Conservation (phyloP, 1,140 invertebrate genomes). For the Melipona quadrifasciata region DNA sequence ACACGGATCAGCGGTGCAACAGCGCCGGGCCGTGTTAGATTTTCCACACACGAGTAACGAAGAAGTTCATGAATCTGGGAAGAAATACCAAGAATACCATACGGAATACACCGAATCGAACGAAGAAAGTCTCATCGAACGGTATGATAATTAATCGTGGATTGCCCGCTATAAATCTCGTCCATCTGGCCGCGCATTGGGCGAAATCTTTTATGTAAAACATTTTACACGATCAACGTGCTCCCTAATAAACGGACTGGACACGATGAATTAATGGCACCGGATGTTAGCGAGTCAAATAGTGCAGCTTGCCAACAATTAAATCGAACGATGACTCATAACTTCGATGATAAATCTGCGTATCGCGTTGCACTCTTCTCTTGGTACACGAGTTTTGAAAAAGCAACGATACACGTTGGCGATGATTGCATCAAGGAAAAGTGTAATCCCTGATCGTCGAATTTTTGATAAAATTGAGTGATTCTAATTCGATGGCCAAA, state of each 20-base stretch:
- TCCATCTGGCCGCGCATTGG: conserved; percentile 46
- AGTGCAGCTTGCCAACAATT: conserved; percentile 38
- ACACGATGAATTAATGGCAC: conserved; percentile 58
- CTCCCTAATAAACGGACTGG: conserved; percentile 53
- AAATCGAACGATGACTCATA: conserved; percentile 42
- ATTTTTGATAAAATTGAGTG: not conserved
- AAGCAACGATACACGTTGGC: not conserved
- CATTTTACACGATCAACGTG: conserved; percentile 54
- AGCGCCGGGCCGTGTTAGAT: conserved; percentile 24
- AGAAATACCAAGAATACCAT: not conserved
- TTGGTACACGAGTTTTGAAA: too few species aligned
- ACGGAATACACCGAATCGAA: conserved; percentile 13
- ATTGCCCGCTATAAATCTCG: conserved; percentile 50
- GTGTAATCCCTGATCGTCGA: not conserved
- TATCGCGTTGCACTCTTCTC: not conserved
- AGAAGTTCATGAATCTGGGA: conserved; percentile 12
- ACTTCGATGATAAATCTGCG: not conserved
- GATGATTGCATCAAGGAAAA: not conserved
- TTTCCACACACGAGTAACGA: not conserved
- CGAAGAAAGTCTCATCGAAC: conserved; percentile 37
- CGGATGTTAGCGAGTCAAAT: conserved; percentile 36
- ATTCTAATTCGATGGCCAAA: not conserved
- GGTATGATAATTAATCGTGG: conserved; percentile 62
- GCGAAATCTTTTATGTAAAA: conserved; percentile 53
- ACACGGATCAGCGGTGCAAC: conserved; percentile 18